These are phyloP conservation scores for Archips crataeganus DNA, from an alignment of 2,888 invertebrate species.

Conservation along the genomic window DNA sequence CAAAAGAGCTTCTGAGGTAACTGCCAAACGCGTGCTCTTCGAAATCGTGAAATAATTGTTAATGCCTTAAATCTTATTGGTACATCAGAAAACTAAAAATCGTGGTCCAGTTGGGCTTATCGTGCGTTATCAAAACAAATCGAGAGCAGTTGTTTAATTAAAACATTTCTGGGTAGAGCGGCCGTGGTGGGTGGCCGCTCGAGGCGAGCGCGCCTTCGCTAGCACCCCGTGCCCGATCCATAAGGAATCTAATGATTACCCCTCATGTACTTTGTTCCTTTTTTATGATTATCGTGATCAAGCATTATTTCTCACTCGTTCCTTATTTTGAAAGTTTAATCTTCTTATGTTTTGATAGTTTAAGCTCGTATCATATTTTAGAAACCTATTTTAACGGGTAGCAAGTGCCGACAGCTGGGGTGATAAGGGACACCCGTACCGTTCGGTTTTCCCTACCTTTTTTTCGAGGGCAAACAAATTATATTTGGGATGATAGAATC, in stretches of 20 bases:
- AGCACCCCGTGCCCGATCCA: constrained; percentile 53
- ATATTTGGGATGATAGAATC: constrained; percentile 13
- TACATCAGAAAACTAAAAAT: constrained; percentile 54
- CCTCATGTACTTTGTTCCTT: constrained; percentile 59
- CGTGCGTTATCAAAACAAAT: constrained; percentile 68
- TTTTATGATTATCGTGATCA: constrained; percentile 58
- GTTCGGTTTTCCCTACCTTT: constrained; percentile 11
- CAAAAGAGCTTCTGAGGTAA: constrained; percentile 22
- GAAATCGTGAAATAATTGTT: constrained; percentile 40
- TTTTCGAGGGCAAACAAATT: constrained; percentile 7
- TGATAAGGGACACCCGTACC: constrained; percentile 17
- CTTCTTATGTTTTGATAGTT: constrained; percentile 19
- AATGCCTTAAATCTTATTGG: constrained; percentile 53
- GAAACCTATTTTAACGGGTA: background rate
- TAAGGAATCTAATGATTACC: constrained; percentile 67
- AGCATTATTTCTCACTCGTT: constrained; percentile 51
- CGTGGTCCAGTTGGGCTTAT: constrained; percentile 58
- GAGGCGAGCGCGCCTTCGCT: constrained; percentile 57
- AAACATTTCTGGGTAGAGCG: constrained; percentile 58
- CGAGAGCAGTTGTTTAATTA: constrained; percentile 70
- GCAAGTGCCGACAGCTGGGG: constrained; percentile 8
- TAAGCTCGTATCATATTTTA: constrained; percentile 4
- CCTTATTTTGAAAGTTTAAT: constrained; percentile 34
- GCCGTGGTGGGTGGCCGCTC: constrained; percentile 69
- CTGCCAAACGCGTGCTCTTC: constrained; percentile 7